phyloP scores from a whole-genome alignment of 2,113 vertebrate species.

The Mesoclemmys tuberculata region DNA sequence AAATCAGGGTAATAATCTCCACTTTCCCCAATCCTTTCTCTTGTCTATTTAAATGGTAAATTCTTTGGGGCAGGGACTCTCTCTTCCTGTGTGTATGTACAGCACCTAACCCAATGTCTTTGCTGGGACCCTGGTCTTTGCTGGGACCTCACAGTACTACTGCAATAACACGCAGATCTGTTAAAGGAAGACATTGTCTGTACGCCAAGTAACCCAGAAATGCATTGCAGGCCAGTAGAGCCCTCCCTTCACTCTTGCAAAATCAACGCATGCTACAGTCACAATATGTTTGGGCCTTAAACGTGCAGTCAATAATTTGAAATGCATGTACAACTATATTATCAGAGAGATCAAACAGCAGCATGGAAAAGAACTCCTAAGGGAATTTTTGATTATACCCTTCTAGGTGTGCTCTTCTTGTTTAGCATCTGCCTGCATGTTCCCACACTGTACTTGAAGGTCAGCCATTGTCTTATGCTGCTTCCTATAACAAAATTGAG shows the following conservation, averaged over 20 bases:
- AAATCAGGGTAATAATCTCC: neutral
- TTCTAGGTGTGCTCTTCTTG: conserved; percentile 54
- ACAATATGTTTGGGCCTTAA: neutral
- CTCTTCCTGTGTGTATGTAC: accelerated
- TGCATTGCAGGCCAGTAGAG: neutral
- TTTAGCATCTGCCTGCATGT: conserved; percentile 60
- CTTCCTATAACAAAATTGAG: conserved; percentile 72
- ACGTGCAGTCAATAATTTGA: conserved; percentile 27
- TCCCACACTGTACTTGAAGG: conserved; percentile 70
- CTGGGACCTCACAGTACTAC: neutral
- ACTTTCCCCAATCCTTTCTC: neutral
- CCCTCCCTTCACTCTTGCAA: neutral
- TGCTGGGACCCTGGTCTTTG: neutral
- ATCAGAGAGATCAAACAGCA: conserved; percentile 56
- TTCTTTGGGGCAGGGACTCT: neutral
- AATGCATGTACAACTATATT: conserved; percentile 26
- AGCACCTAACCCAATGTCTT: neutral
- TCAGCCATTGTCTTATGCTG: conserved; percentile 70
- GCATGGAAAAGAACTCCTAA: neutral
- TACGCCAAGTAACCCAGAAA: neutral
- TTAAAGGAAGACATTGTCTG: accelerated
- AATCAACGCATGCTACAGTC: neutral
- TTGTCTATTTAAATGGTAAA: neutral
- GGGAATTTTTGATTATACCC: conserved; percentile 56
- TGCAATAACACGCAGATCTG: neutral